These are phyloP conservation scores for Chaenocephalus aceratus DNA, from an alignment of 2,113 vertebrate species.

Conservation along the genomic window DNA sequence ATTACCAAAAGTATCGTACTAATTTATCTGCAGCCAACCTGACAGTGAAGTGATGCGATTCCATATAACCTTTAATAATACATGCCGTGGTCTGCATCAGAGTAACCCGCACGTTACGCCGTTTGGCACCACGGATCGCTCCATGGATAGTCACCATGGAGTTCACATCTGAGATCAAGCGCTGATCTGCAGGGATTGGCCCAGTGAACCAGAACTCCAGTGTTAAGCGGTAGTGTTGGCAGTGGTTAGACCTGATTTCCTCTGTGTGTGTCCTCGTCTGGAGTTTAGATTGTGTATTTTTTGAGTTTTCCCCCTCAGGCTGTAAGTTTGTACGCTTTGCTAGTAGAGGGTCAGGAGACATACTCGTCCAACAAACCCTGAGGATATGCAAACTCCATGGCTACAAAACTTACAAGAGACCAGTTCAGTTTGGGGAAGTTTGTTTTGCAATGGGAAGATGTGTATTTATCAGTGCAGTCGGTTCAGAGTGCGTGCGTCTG, in stretches of 20 bases:
- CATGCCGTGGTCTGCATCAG: constrained; percentile 11
- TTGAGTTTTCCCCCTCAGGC: constrained; percentile 1
- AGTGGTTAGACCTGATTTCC: constrained; percentile 12
- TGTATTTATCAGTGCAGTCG: not conserved
- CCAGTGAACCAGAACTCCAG: constrained; percentile 2
- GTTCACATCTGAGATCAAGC: constrained; percentile 3
- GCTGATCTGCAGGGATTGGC: constrained; percentile 5
- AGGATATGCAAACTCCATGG: constrained; percentile 46
- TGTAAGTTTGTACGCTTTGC: constrained; percentile 3
- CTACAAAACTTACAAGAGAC: constrained; percentile 28
- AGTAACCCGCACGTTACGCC: not conserved
- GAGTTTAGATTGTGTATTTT: constrained; percentile 16
- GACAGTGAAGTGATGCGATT: constrained; percentile 38
- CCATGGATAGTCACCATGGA: not conserved
- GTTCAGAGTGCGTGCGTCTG: not conserved
- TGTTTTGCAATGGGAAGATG: not conserved
- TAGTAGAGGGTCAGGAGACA: constrained; percentile 58
- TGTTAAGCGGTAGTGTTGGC: not conserved
- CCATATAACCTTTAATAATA: constrained; percentile 40
- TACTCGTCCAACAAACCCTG: constrained; percentile 32
- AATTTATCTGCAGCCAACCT: constrained; percentile 14
- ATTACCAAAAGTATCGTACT: constrained; percentile 38
- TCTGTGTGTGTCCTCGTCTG: constrained; percentile 19
- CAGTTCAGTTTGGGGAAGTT: constrained; percentile 30
- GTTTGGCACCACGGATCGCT: constrained; percentile 40